These are phyloP conservation scores for Prionchulus punctatus DNA, from an alignment of 2,888 invertebrate species.

Conservation along the genomic window DNA sequence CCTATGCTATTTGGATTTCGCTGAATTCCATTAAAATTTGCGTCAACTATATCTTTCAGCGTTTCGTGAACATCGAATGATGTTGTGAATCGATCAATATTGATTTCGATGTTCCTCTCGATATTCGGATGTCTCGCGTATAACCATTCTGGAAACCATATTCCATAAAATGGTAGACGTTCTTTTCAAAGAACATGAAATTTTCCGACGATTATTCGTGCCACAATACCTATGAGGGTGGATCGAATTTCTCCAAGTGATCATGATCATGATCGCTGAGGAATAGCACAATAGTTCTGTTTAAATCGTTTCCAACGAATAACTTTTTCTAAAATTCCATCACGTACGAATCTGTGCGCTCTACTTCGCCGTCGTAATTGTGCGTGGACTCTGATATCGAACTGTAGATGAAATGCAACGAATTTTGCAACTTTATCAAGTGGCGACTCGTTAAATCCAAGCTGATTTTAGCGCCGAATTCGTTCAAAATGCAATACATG, in stretches of 20 bases:
- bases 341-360: no score
- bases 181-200: constrained; percentile 59
- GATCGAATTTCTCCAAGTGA: neutral
- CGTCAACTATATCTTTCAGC: constrained; percentile 45
- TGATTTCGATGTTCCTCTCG: constrained; percentile 48
- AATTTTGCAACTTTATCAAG: no score
- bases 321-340: neutral
- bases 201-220: no score
- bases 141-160: constrained; percentile 57
- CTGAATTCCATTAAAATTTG: neutral
- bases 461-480: no score
- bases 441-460: no score
- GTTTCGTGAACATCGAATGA: constrained; percentile 71
- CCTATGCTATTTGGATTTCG: neutral
- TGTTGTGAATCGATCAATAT: constrained; percentile 52
- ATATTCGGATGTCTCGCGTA: constrained; percentile 46
- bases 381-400: no score
- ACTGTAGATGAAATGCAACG: no score
- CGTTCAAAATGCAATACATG: no score
- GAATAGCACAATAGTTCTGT: neutral
- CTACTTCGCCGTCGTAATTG: no score
- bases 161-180: constrained; percentile 60
- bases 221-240: neutral
- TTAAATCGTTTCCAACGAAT: neutral
- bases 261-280: neutral